Conservation (phyloP, 2,113 vertebrate genomes). For the Chrysemys picta region DNA sequence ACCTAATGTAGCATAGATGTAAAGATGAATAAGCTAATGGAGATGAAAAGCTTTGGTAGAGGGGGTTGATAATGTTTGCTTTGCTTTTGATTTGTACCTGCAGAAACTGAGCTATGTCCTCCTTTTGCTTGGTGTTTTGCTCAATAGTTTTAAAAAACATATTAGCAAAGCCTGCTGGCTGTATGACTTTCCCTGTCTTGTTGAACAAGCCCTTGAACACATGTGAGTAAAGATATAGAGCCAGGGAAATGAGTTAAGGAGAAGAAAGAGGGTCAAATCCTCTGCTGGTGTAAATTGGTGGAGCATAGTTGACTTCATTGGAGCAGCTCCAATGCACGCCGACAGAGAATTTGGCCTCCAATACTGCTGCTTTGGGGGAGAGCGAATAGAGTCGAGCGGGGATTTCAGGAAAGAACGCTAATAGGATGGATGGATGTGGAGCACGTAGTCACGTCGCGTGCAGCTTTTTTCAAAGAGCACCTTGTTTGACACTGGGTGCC, state of each 20-base stretch:
- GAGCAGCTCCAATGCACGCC: background rate
- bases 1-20: background rate
- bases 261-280: background rate
- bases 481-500: background rate
- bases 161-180: background rate
- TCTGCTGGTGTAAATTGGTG: background rate
- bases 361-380: background rate
- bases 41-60: background rate
- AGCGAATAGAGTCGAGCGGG: fast-evolving
- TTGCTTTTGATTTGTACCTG: background rate
- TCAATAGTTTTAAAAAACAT: background rate
- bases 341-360: fast-evolving
- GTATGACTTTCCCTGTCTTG: background rate
- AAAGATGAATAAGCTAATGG: conserved; percentile 15
- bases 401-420: background rate
- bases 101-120: background rate
- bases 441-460: fast-evolving
- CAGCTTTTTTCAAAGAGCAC: background rate
- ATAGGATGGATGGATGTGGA: fast-evolving
- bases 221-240: background rate
- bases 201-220: background rate
- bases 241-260: background rate
- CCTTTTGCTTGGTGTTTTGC: background rate
- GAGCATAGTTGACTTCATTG: background rate
- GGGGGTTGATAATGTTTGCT: background rate